A percentile compares a stretch with the other conserved stretches of the same genome.
Evolutionary conservation across 2,113 vertebrate genomes (phyloP).

Genomic region (Lota lota): DNA sequence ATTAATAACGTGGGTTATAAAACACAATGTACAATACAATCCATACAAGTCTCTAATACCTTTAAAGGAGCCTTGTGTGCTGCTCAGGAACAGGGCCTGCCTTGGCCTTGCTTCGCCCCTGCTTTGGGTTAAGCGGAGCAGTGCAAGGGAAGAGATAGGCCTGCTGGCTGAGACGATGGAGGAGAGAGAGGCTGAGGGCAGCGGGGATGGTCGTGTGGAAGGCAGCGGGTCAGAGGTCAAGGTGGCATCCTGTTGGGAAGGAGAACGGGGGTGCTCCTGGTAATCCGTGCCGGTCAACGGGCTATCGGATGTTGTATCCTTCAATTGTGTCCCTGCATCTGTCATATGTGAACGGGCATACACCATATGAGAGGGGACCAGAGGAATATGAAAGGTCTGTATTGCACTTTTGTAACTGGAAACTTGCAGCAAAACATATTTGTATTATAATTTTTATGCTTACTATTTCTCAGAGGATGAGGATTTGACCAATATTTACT

Average conservation of each 20-base stretch:
- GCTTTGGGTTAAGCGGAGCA: not conserved
- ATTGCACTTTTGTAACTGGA: too few relatives aligned
- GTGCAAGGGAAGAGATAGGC: not conserved
- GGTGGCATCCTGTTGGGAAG: not conserved
- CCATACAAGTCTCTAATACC: conserved; percentile 34
- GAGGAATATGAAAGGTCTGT: not conserved
- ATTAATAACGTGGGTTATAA: not conserved
- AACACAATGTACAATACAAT: not conserved
- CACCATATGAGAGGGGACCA: conserved; percentile 4
- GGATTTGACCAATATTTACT: too few relatives aligned
- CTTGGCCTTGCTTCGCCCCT: conserved; percentile 2
- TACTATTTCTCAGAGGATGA: too few relatives aligned
- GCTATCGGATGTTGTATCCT: conserved; percentile 19
- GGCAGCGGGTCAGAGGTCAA: not conserved
- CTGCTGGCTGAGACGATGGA: not conserved
- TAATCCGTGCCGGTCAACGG: not conserved
- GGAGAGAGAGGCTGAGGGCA: conserved; percentile 9
- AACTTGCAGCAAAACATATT: too few relatives aligned
- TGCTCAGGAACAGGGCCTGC: conserved; percentile 18
- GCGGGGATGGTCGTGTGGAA: not conserved
- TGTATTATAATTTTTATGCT: too few relatives aligned
- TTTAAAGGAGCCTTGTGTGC: conserved; percentile 26
- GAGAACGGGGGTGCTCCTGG: not conserved
- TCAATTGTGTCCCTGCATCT: conserved; percentile 51
- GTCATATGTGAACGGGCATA: conserved; percentile 11